Evolutionary conservation across 53 echinoderm and acorn worm genomes (phyloP), one percentile per base, ranked within the genome.

Genomic region (Astropecten irregularis): DNA sequence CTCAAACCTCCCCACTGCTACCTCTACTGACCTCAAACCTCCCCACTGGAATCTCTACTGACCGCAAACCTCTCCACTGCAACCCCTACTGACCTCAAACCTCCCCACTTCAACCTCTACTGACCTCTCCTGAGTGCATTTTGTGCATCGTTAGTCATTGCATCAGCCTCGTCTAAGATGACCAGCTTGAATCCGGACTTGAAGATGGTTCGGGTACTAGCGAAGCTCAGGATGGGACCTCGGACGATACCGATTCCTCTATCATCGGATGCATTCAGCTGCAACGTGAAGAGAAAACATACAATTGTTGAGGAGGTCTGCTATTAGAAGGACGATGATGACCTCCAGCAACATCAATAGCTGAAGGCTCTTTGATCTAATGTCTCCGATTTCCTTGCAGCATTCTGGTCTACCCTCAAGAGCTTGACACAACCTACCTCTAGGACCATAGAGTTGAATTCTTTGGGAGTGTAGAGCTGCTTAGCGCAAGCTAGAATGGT

Each of bases 211-310:
- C 96, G 91, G 39, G 96, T 96, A 69, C 96, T 96, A 34, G 96
- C 84, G 82, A 96, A 96, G 71, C 74, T 96, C n/a, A 96, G 86
- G 49, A 96, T 81, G 40, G 87, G 84, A 6, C 96, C 96, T 53
- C 96, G 53, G 33, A 96, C 96, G 19, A 96, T 93, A 22, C 91
- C 96, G 27, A 96, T 96, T 19, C 96, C 96, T 23, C 96, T 57
- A 60, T 96, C 96, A 66, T 96, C 96, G 18, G 96, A 96, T 19
- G 96, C 96, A 87, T 96, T 96, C 76, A 96, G 71, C 96, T 96
- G 83, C 3, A 42, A 55, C 60, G 52, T 4, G 49, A 53, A 33
- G 15, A 69, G n/a, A 16, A 66, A 39, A 66, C n/a, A n/a, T n/a
- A n/a, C n/a, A n/a, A n/a, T n/a, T 10, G 29, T 27, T 25, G 4